Evolutionary conservation across 2,888 invertebrate genomes (phyloP).

Genomic region (Drosophila kambysellisi): DNA sequence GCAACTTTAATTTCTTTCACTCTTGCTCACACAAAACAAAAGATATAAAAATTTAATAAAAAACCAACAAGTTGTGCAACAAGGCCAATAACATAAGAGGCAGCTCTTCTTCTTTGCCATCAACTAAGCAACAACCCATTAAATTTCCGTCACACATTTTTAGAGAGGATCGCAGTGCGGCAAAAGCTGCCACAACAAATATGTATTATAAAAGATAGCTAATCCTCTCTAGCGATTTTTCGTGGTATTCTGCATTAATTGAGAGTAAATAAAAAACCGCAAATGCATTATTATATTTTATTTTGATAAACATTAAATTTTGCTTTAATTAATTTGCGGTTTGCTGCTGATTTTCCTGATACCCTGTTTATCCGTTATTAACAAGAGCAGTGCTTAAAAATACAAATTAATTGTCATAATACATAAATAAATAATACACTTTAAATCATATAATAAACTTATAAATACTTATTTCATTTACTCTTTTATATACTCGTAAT

Average conservation of each 20-base stretch:
- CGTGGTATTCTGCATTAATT: not conserved
- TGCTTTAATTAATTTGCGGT: not conserved
- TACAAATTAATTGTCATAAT: not conserved
- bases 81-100: not conserved
- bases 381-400: not conserved
- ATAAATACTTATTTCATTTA: constrained; percentile 32
- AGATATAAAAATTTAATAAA: not conserved
- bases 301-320: not conserved
- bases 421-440: too few relatives aligned
- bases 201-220: not conserved
- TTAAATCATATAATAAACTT: not conserved
- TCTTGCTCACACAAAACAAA: not conserved
- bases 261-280: not conserved
- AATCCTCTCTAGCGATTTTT: not conserved
- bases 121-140: not conserved
- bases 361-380: not conserved
- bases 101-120: not conserved
- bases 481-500: not conserved
- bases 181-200: not conserved
- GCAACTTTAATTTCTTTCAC: not conserved
- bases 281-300: not conserved
- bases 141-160: not conserved
- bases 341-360: not conserved
- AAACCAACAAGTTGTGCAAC: not conserved
- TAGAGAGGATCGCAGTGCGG: not conserved